These are phyloP conservation scores for Ammospiza nelsoni DNA, from an alignment of 2,113 vertebrate species.

Conservation along the genomic window DNA sequence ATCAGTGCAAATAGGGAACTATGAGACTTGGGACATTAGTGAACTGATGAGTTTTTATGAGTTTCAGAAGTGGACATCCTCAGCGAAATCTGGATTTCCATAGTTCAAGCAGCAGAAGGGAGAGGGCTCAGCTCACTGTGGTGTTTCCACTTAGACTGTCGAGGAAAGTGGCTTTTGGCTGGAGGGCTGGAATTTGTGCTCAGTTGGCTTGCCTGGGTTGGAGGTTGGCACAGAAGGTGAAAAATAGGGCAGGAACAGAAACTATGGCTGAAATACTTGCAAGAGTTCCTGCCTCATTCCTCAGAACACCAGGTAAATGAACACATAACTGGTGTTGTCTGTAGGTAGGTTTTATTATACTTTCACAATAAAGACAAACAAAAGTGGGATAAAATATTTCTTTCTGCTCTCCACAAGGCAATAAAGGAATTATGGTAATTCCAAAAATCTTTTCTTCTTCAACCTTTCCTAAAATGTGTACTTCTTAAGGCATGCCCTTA, in stretches of 20 bases:
- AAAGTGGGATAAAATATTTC: not conserved
- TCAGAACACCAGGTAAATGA: not conserved
- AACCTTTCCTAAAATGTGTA: not conserved
- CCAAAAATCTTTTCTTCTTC: not conserved
- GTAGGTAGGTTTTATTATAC: not conserved
- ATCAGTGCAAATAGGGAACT: not conserved
- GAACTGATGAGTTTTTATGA: not conserved
- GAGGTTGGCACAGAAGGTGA: not conserved
- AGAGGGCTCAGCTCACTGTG: not conserved
- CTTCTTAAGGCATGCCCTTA: not conserved
- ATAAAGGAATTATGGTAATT: not conserved
- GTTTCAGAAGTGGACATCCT: not conserved
- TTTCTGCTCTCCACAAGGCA: not conserved
- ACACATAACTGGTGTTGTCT: not conserved
- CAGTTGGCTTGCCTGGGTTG: not conserved
- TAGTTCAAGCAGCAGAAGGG: not conserved
- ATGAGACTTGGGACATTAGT: not conserved
- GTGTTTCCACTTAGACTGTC: not conserved
- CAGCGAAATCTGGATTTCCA: not conserved
- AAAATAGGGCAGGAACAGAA: not conserved
- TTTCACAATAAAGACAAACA: not conserved
- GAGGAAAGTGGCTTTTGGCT: not conserved
- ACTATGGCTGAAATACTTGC: not conserved
- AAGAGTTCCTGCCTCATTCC: not conserved
- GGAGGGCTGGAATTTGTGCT: not conserved